A percentile compares a stretch with the other conserved stretches of the same genome.
Conservation (phyloP, 2,797 vertebrate genomes). For the Agapornis canus region DNA sequence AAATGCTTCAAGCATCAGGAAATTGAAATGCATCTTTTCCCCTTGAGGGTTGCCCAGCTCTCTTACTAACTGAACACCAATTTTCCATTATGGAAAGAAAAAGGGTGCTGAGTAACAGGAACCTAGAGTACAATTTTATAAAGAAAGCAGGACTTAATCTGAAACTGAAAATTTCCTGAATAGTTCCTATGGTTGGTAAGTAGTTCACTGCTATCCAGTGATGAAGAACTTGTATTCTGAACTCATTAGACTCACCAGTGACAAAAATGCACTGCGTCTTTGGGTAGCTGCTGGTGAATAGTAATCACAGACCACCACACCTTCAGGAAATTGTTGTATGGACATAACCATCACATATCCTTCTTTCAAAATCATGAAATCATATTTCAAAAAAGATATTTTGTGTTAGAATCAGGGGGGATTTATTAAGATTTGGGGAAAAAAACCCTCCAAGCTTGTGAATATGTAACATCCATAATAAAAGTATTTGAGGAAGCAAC, state of each 20-base stretch:
- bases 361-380: neutral
- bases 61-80: neutral
- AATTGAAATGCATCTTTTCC: neutral
- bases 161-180: neutral
- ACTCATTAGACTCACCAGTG: neutral
- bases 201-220: neutral
- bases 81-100: neutral
- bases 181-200: neutral
- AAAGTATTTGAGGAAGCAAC: neutral
- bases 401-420: neutral
- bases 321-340: neutral
- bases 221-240: neutral
- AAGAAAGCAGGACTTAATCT: neutral
- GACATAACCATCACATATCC: neutral
- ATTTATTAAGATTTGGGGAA: neutral
- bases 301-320: neutral
- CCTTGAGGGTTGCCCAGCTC: neutral
- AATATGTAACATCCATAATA: neutral
- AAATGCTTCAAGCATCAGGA: neutral
- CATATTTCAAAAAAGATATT: neutral
- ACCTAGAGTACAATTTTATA: neutral
- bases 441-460: neutral
- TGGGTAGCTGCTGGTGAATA: neutral
- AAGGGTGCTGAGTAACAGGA: neutral
- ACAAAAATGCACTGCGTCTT: neutral